Evolutionary conservation across 2,113 vertebrate genomes (phyloP), one percentile per base, ranked within the genome.

Genomic region (Prolemur simus): DNA sequence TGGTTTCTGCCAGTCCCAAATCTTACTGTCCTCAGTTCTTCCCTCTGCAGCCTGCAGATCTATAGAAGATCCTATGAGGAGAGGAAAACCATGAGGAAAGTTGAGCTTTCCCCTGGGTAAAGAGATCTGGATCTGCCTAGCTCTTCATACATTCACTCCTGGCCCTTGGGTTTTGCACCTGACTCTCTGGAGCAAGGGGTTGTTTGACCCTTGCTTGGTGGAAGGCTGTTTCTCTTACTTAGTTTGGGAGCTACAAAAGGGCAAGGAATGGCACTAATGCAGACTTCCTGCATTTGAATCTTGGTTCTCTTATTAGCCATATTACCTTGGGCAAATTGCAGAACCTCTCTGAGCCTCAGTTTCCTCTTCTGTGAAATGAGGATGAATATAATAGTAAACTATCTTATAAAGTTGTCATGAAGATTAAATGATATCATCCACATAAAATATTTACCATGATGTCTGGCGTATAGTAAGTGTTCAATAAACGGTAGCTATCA

Each of bases 331-430:
- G 8, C 32, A 90, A 92, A 87, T 91, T 71, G 69, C 8, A 68
- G 73, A 91, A 92, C 27, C 18, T 78, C 34, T 68, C 14, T 74
- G 63, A 94, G 73, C 66, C 60, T 88, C 42, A 34, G 18, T 89
- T 91, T 94, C 11, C 60, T 96, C 68, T 83, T 93, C 42, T 96
- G 71, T 85, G 47, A 92, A 88, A 94, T 81, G 34, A 90, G 17
- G 27, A 85, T 76, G 27, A 60, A 90, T 81, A 84, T 60, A 95
- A 84, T 58, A 87, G 42, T 73, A 94, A 92, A 82, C 66, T 91
- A 90, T 58, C 56, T 90, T 73, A 49, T 86, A 94, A 89, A 82
- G 32, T 66, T 69, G 8, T 42, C 95, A n/a, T 89, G 64, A 95
- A 83, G 49, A 84, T 81, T 94, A 76, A 76, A 39, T 88, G 60